phyloP scores from a whole-genome alignment of 2,888 invertebrate species.

The Dasypolia templi region DNA sequence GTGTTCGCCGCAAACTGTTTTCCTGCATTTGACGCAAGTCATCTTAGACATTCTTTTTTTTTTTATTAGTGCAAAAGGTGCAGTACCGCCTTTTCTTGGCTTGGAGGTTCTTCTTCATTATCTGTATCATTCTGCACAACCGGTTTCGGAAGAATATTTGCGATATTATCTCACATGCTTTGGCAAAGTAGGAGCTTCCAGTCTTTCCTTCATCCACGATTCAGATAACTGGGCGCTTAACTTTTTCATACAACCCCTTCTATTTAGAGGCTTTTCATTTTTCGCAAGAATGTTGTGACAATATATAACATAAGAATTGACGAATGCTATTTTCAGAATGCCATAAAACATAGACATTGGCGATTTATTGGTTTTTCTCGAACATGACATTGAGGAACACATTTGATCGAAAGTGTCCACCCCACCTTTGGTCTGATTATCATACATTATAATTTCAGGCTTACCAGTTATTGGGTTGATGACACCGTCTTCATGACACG shows the following conservation, averaged over 20 bases:
- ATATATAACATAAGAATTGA: background rate
- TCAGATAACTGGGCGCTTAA: too few relatives aligned
- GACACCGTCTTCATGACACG: background rate
- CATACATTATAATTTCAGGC: conserved; percentile 1
- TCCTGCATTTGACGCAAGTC: background rate
- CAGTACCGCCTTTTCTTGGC: background rate
- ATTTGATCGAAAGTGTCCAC: background rate
- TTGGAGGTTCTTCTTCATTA: background rate
- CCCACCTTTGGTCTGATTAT: conserved; percentile 7
- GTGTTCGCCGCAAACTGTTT: conserved; percentile 5
- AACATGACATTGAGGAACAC: background rate
- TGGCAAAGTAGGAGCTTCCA: background rate
- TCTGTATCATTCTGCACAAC: background rate
- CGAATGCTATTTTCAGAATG: background rate
- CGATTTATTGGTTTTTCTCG: background rate
- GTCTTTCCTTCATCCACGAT: too few relatives aligned
- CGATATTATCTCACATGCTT: background rate
- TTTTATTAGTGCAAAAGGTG: background rate
- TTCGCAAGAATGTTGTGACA: background rate
- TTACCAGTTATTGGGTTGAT: background rate
- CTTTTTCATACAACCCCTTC: too few relatives aligned
- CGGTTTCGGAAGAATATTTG: background rate
- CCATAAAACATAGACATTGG: background rate
- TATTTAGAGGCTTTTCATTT: background rate
- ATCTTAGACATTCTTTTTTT: conserved; percentile 1